Evolutionary conservation across 2,113 vertebrate species (phyloP).

Genomic region (Bos javanicus): DNA sequence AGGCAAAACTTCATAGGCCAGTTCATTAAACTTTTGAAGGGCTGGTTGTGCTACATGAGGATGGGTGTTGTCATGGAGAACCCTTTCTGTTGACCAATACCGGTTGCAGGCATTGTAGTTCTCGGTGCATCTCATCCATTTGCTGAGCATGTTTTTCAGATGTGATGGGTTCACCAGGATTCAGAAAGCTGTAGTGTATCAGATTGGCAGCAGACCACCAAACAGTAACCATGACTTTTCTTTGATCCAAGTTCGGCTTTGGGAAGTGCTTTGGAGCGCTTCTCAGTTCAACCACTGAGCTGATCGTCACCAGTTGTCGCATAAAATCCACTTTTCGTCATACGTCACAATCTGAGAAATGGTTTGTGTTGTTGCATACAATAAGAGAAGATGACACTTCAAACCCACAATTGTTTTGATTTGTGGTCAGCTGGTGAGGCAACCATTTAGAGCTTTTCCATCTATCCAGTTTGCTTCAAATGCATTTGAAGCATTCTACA

Average conservation of each 20-base stretch:
- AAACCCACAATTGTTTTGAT: not conserved
- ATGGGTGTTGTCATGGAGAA: not conserved
- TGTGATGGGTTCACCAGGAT: not conserved
- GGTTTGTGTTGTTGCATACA: not conserved
- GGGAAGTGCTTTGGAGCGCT: not conserved
- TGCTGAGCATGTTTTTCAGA: not conserved
- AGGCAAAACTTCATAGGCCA: not conserved
- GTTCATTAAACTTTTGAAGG: not conserved
- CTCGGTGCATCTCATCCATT: not conserved
- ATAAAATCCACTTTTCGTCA: not conserved
- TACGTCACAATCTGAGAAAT: not conserved
- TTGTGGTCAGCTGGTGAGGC: not conserved
- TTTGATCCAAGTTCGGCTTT: not conserved
- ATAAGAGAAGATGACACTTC: not conserved
- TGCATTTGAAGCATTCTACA: not conserved
- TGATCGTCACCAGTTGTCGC: not conserved
- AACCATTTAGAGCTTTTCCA: not conserved
- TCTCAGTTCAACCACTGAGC: not conserved
- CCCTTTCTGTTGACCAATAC: not conserved
- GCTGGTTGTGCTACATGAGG: not conserved
- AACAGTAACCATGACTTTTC: not conserved
- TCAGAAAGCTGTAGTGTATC: not conserved
- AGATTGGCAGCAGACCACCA: not conserved
- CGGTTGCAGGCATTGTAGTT: not conserved
- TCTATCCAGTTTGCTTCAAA: not conserved